Evolutionary conservation across 2,888 invertebrate genomes (phyloP).

Genomic region (Volucella inanis): DNA sequence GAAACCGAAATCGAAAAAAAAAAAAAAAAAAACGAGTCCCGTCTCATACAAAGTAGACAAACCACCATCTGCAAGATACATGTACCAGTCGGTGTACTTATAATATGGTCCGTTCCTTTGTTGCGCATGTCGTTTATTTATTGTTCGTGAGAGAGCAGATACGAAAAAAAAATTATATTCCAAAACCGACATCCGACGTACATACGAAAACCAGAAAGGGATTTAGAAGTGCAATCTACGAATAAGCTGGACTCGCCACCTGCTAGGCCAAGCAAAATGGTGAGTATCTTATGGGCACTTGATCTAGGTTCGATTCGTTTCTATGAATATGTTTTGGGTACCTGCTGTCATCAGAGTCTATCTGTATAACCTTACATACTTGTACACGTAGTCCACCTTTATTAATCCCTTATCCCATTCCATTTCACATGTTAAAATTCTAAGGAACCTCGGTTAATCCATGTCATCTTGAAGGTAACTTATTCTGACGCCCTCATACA

Average conservation of each 20-base stretch:
- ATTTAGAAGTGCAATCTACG: constrained; percentile 19
- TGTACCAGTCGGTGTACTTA: constrained; percentile 22
- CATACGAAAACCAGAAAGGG: constrained; percentile 11
- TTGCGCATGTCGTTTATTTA: constrained; percentile 28
- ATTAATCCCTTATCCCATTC: constrained; percentile 34
- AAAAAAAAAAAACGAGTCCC: constrained; percentile 30
- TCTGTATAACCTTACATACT: constrained; percentile 51
- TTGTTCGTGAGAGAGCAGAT: constrained; percentile 34
- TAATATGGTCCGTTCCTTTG: constrained; percentile 39
- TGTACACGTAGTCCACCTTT: constrained; percentile 23
- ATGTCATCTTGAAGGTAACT: constrained; percentile 15
- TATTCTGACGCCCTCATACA: constrained; percentile 43
- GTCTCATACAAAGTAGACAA: constrained; percentile 64
- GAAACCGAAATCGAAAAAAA: constrained; percentile 20
- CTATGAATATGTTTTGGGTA: constrained; percentile 23
- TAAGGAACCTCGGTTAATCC: constrained; percentile 53
- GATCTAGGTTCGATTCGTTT: not conserved
- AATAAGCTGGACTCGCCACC: constrained; percentile 33
- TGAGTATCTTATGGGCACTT: constrained; percentile 1
- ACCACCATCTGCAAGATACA: constrained; percentile 68
- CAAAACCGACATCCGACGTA: constrained; percentile 6
- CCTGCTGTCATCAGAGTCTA: constrained; percentile 39
- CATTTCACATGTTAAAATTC: constrained; percentile 35
- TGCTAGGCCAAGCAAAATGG: constrained; percentile 44
- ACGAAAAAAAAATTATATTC: constrained; percentile 42